phyloP scores from a whole-genome alignment of 2,797 vertebrate species.

The Pelochelys cantorii region DNA sequence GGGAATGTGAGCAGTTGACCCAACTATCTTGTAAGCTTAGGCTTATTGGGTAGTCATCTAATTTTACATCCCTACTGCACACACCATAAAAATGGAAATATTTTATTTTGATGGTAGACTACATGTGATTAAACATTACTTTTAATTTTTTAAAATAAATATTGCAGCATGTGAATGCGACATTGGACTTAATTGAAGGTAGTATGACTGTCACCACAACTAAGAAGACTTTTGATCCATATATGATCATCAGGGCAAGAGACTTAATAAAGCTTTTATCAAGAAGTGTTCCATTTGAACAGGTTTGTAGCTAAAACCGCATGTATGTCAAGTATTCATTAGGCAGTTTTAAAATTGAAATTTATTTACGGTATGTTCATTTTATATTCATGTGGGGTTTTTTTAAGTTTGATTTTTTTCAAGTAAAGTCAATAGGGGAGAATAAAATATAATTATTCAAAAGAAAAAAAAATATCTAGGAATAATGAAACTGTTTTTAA shows the following conservation, averaged over 20 bases:
- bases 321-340: not conserved
- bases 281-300: conserved; percentile 95
- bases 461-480: not conserved
- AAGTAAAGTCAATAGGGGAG: not conserved
- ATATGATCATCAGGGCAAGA: conserved; percentile 90
- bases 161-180: conserved; percentile 87
- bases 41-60: too few relatives aligned
- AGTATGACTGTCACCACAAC: conserved; percentile 94
- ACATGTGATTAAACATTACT: fast-evolving
- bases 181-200: conserved; percentile 95
- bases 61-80: not conserved
- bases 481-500: not conserved
- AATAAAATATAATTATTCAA: not conserved
- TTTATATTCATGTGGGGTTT: fast-evolving
- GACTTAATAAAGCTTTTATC: conserved; percentile 96
- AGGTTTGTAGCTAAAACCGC: conserved; percentile 81
- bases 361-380: not conserved
- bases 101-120: not conserved
- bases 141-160: conserved; percentile 30
- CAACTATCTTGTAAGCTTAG: too few relatives aligned
- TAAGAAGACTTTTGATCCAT: conserved; percentile 96
- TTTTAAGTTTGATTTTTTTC: not conserved
- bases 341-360: not conserved
- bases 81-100: fast-evolving
- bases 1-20: too few relatives aligned